Evolutionary conservation across 64 coral and sea anemone species (phyloP).

Genomic region (Platygyra sinensis): DNA sequence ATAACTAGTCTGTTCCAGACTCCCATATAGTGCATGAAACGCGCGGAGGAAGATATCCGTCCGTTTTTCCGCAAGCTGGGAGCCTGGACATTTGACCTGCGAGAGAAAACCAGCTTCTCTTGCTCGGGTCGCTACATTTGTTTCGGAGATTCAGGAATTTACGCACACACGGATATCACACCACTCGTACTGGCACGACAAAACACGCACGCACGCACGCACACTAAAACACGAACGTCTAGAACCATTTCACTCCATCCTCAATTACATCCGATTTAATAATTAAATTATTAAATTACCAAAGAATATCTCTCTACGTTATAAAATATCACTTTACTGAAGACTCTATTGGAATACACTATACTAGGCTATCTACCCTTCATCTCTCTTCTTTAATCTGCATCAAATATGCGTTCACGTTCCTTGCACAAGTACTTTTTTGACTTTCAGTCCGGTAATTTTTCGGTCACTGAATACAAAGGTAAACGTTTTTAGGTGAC

Average conservation of each 20-base stretch:
- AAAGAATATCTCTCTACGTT: background rate
- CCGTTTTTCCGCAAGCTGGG: no score
- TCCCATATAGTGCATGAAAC: no score
- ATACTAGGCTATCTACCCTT: background rate
- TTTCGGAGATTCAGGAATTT: background rate
- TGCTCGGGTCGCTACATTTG: background rate
- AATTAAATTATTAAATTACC: background rate
- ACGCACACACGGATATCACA: background rate
- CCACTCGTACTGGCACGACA: background rate
- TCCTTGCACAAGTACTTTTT: no score
- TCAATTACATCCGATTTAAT: background rate
- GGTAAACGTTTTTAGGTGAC: no score
- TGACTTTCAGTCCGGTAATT: background rate
- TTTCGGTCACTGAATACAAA: no score
- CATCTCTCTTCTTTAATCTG: background rate
- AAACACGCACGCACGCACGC: background rate
- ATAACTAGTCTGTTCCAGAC: no score
- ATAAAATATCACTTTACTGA: background rate
- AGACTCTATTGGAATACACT: background rate
- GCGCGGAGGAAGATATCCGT: no score
- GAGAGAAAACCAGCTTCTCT: constrained; percentile 20
- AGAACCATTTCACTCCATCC: no score
- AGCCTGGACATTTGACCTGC: background rate
- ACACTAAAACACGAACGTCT: background rate
- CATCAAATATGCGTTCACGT: no score